Conservation (phyloP, 2,113 vertebrate species). For the Micronisus gabar region DNA sequence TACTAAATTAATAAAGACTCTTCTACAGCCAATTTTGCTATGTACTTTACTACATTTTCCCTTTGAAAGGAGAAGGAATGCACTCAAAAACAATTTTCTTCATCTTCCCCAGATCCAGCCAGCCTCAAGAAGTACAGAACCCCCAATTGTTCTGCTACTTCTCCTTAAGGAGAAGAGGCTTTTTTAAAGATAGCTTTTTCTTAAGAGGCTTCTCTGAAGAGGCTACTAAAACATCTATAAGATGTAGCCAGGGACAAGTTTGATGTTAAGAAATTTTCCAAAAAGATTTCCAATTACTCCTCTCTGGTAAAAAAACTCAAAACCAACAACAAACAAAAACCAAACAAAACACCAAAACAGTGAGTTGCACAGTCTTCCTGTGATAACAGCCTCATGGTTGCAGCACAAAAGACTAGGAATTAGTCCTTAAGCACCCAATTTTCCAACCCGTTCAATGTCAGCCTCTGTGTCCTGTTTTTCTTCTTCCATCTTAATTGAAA, state of each 20-base stretch:
- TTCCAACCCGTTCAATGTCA: not conserved
- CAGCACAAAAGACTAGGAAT: not conserved
- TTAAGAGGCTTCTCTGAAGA: not conserved
- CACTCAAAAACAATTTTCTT: not conserved
- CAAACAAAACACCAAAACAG: not conserved
- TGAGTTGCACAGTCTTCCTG: not conserved
- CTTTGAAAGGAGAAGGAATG: not conserved
- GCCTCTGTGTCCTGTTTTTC: not conserved
- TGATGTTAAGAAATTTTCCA: not conserved
- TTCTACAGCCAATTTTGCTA: not conserved
- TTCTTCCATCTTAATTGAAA: not conserved
- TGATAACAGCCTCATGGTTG: not conserved
- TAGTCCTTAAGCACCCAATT: not conserved
- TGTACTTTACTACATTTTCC: not conserved
- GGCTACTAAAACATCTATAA: too few relatives aligned
- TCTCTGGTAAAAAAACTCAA: not conserved
- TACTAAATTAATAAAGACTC: not conserved
- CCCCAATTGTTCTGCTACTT: not conserved
- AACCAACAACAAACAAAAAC: too few relatives aligned
- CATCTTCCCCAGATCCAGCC: not conserved
- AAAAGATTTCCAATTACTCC: not conserved
- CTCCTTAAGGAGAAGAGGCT: not conserved
- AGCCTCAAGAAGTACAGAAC: not conserved
- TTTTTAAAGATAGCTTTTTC: not conserved
- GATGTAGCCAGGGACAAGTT: not conserved